Evolutionary conservation across 2,113 vertebrate genomes (phyloP).

Genomic region (Tetraodon nigroviridis): DNA sequence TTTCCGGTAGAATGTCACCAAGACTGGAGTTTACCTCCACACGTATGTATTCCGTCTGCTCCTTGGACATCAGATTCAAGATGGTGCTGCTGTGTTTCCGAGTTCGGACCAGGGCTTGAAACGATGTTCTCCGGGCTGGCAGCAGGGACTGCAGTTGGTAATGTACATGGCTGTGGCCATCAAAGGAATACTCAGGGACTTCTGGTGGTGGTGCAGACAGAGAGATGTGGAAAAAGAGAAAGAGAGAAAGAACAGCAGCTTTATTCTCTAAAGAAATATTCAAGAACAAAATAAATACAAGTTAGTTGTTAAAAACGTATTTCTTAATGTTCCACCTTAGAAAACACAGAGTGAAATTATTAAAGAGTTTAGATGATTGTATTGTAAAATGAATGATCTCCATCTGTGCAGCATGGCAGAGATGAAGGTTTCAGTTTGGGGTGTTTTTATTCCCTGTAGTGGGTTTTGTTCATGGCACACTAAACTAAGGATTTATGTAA

Average conservation of each 20-base stretch:
- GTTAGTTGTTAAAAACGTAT: too few species aligned
- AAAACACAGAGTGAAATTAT: too few species aligned
- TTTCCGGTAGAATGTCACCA: neutral
- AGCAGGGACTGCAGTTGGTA: slow-evolving; percentile 71
- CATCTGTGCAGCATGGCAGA: too few species aligned
- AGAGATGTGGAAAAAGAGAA: neutral
- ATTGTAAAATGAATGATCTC: too few species aligned
- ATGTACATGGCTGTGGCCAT: slow-evolving; percentile 75
- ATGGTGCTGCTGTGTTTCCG: slow-evolving; percentile 78
- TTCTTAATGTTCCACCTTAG: too few species aligned
- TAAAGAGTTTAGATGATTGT: too few species aligned
- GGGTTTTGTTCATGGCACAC: slow-evolving; percentile 15
- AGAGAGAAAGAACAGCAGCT: too few species aligned
- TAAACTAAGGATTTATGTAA: slow-evolving; percentile 12
- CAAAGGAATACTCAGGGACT: slow-evolving; percentile 79
- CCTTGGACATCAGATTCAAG: slow-evolving; percentile 73
- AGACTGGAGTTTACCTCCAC: slow-evolving; percentile 76
- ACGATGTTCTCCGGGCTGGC: slow-evolving; percentile 71
- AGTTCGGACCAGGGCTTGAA: slow-evolving; percentile 80
- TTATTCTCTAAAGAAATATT: too few species aligned
- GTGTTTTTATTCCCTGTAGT: slow-evolving; percentile 17
- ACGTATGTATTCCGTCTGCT: slow-evolving; percentile 78
- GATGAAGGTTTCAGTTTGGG: too few species aligned
- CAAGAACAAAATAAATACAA: too few species aligned
- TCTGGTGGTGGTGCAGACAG: slow-evolving; percentile 52